Evolutionary conservation across 2,888 invertebrate genomes (phyloP).

Genomic region (Bugula neritina): DNA sequence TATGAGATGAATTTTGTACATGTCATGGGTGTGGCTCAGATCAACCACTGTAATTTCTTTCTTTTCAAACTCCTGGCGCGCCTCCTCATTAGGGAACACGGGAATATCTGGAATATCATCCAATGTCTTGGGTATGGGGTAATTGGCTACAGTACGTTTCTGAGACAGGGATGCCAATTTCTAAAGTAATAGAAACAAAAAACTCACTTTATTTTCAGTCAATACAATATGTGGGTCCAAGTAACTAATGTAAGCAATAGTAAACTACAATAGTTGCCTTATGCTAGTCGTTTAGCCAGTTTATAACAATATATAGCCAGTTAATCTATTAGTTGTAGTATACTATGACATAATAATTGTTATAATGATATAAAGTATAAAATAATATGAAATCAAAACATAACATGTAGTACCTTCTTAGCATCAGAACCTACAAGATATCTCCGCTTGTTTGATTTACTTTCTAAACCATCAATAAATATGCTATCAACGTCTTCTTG

Average conservation of each 20-base stretch:
- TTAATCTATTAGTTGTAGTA: neutral
- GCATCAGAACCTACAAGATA: constrained; percentile 5
- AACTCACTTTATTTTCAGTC: no score
- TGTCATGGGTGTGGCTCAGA: constrained; percentile 41
- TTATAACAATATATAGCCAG: neutral
- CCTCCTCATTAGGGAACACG: constrained; percentile 40
- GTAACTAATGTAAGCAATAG: neutral
- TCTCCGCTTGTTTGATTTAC: neutral
- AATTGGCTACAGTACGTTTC: constrained; percentile 1
- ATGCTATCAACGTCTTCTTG: neutral
- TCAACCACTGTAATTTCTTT: constrained; percentile 47
- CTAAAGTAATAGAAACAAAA: neutral
- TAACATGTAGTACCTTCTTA: constrained; percentile 21
- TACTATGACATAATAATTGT: neutral
- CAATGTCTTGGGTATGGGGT: constrained; percentile 6
- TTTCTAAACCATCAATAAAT: neutral
- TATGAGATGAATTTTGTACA: constrained; percentile 44
- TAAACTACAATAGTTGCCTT: no score
- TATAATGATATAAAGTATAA: no score
- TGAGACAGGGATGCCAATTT: constrained; percentile 6
- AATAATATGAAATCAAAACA: no score
- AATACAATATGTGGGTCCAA: neutral
- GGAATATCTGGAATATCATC: constrained; percentile 37
- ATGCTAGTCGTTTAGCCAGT: no score
- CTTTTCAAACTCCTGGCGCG: constrained; percentile 20